Evolutionary conservation across 2,113 vertebrate species (phyloP).

Genomic region (Otis tarda): DNA sequence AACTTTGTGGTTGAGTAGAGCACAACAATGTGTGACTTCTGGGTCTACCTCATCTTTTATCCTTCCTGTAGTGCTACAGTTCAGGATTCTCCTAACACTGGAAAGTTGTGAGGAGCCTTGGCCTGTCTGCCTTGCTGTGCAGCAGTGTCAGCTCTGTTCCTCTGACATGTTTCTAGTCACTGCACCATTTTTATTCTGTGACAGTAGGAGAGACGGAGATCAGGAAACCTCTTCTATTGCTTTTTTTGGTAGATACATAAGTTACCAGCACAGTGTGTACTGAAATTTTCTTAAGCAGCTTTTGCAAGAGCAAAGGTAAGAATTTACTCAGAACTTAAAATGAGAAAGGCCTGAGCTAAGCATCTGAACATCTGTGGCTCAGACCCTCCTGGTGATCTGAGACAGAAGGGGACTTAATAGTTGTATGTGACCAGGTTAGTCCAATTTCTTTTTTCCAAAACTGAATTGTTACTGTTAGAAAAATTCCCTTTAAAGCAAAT

Average conservation of each 20-base stretch:
- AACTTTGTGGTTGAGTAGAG: neutral
- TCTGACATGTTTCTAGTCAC: neutral
- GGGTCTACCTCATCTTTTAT: neutral
- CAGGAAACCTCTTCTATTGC: neutral
- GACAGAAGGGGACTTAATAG: neutral
- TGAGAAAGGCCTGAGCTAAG: neutral
- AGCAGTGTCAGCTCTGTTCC: neutral
- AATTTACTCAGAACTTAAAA: neutral
- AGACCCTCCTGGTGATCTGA: neutral
- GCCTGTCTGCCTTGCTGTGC: neutral
- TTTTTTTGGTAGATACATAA: neutral
- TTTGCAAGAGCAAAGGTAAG: neutral
- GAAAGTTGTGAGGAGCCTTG: neutral
- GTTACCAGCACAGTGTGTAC: neutral
- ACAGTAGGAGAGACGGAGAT: neutral
- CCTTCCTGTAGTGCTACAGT: neutral
- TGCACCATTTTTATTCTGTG: neutral
- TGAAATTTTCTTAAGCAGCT: neutral
- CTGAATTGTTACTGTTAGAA: neutral
- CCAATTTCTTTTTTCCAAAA: neutral
- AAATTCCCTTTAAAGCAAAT: neutral
- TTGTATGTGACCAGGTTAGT: neutral
- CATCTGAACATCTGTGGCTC: neutral
- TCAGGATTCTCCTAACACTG: neutral
- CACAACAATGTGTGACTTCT: neutral